Evolutionary conservation across 2,113 vertebrate species (phyloP).

Genomic region (Passerina amoena): DNA sequence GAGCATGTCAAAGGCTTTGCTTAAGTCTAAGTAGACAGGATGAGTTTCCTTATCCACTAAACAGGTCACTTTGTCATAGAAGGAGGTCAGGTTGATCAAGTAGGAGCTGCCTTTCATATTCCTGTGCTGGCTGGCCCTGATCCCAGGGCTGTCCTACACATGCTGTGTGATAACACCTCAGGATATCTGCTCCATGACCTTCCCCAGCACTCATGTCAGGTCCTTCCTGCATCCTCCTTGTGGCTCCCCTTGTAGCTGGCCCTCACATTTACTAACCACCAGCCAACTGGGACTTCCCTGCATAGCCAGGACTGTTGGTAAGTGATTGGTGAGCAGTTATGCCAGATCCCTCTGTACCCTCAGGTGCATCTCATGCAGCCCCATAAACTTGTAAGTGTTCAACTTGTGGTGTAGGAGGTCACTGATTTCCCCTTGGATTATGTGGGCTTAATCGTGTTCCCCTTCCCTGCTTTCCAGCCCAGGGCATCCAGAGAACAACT

Average conservation of each 20-base stretch:
- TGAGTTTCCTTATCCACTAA: neutral
- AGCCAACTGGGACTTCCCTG: neutral
- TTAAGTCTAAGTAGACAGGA: neutral
- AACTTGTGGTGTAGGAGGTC: neutral
- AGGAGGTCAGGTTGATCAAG: neutral
- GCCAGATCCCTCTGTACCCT: neutral
- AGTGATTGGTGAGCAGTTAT: neutral
- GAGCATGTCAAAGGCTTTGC: neutral
- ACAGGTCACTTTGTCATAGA: too few species aligned
- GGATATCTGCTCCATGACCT: too few species aligned
- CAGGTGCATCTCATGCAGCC: neutral
- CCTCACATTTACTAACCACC: neutral
- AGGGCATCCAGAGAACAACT: neutral
- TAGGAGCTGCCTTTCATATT: neutral
- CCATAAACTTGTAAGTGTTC: neutral
- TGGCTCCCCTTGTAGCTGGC: neutral
- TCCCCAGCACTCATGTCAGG: too few species aligned
- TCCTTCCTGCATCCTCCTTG: neutral
- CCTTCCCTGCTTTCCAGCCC: neutral
- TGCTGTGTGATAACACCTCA: rapidly evolving
- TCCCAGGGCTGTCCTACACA: too few species aligned
- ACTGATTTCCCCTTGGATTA: neutral
- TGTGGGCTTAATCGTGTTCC: neutral
- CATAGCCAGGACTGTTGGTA: neutral
- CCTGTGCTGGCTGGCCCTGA: neutral